Percentiles rank a stretch among this genome's conserved stretches.
Evolutionary conservation across 2,888 invertebrate genomes (phyloP).

Genomic region (Eledone cirrhosa): DNA sequence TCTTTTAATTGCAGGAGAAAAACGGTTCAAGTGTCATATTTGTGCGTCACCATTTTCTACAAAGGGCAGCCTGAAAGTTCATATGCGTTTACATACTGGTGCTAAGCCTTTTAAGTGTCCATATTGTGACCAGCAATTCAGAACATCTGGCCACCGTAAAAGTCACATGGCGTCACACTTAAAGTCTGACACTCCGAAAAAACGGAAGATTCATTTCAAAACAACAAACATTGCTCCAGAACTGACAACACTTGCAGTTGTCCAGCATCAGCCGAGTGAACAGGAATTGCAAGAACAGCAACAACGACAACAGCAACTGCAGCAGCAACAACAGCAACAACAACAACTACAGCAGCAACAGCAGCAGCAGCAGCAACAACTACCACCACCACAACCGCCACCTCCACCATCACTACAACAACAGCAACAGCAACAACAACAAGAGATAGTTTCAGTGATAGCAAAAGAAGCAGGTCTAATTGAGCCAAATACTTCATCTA

Average conservation of each 20-base stretch:
- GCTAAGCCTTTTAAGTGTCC: constrained; percentile 87
- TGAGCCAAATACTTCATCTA: background rate
- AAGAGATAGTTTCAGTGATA: background rate
- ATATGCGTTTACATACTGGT: constrained; percentile 69
- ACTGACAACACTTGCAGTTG: constrained; percentile 12
- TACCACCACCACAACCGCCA: background rate
- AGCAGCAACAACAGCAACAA: background rate
- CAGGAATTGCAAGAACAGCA: background rate
- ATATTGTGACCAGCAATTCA: constrained; percentile 77
- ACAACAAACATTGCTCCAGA: constrained; percentile 30
- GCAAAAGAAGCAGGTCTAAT: too few relatives aligned
- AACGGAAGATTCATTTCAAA: constrained; percentile 29
- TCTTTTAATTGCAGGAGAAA: constrained; percentile 52
- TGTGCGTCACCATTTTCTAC: constrained; percentile 66
- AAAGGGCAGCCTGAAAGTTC: constrained; percentile 67
- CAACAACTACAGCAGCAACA: constrained; percentile 21
- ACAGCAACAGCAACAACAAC: background rate
- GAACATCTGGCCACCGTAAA: constrained; percentile 76
- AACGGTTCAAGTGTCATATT: constrained; percentile 65
- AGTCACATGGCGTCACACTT: constrained; percentile 72
- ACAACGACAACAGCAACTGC: background rate
- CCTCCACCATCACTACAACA: background rate
- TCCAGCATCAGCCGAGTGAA: background rate
- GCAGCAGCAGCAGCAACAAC: background rate
- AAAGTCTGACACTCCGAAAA: constrained; percentile 53